Evolutionary conservation across 2,888 invertebrate genomes (phyloP).

Genomic region (Torymus auratus): DNA sequence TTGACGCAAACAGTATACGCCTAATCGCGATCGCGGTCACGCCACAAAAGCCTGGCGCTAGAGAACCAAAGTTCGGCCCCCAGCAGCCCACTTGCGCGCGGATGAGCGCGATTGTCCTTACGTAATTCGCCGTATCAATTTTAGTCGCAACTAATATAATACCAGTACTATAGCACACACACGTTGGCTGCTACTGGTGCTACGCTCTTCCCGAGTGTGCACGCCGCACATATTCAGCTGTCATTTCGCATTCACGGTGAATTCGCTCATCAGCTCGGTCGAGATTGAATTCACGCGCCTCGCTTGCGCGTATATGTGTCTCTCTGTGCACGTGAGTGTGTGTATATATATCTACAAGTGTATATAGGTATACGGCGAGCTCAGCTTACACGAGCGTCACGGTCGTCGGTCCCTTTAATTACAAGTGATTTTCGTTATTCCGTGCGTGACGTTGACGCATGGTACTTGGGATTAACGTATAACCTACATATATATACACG

Average conservation of each 20-base stretch:
- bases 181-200: background rate
- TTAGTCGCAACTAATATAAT: constrained; percentile 22
- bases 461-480: constrained; percentile 42
- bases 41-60: too few species aligned
- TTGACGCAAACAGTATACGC: too few species aligned
- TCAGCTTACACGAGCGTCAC: constrained; percentile 45
- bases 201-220: background rate
- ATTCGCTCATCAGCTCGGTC: constrained; percentile 48
- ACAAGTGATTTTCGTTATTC: constrained; percentile 55
- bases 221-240: constrained; percentile 44
- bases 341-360: background rate
- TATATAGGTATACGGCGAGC: constrained; percentile 8
- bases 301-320: background rate
- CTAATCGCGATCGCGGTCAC: too few species aligned
- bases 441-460: constrained; percentile 51
- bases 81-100: background rate
- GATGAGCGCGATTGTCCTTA: constrained; percentile 40
- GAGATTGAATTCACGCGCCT: constrained; percentile 50
- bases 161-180: background rate
- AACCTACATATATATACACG: constrained; percentile 14
- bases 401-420: constrained; percentile 54
- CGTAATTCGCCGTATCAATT: constrained; percentile 53
- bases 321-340: background rate
- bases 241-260: constrained; percentile 55
- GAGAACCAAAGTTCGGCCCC: too few species aligned